phyloP scores from a whole-genome alignment of 2,797 vertebrate genomes.

The Clarias pachynema region DNA sequence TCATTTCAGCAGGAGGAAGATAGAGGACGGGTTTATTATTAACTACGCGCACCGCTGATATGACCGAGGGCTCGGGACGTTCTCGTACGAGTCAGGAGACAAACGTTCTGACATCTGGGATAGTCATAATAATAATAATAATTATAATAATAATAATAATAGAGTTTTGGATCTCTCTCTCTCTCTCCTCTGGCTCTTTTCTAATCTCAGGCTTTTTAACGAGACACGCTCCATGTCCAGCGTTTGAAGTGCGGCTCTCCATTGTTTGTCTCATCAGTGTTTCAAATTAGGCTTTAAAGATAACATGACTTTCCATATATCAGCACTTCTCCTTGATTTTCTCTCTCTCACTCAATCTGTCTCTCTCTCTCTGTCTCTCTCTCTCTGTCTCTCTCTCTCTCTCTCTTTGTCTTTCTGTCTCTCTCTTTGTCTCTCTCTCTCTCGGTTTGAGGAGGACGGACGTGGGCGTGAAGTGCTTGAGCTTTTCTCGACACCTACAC shows the following conservation, averaged over 20 bases:
- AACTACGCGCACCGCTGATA: not conserved
- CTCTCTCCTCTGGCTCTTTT: not conserved
- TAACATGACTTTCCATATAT: conserved; percentile 29
- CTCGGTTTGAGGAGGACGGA: conserved; percentile 12
- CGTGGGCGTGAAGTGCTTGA: conserved; percentile 5
- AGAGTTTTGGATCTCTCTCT: conserved; percentile 9
- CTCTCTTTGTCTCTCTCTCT: not conserved
- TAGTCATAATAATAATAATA: not conserved
- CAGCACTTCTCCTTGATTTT: conserved; percentile 30
- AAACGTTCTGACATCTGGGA: not conserved
- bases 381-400: not conserved
- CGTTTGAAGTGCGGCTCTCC: conserved; percentile 40
- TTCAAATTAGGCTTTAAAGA: conserved; percentile 52
- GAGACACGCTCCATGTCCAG: conserved; percentile 29
- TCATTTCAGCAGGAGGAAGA: conserved; percentile 13
- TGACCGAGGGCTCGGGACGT: not conserved
- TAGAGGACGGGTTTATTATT: not conserved
- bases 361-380: not conserved
- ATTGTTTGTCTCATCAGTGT: conserved; percentile 51
- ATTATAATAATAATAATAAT: not conserved
- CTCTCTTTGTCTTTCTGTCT: not conserved
- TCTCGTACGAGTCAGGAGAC: not conserved
- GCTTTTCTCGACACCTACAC: conserved; percentile 12
- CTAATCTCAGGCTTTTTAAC: conserved; percentile 34
- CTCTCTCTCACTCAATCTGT: not conserved